Percentiles rank a stretch among this genome's conserved stretches.
These are phyloP conservation scores for Pampusana beccarii DNA, from an alignment of 2,113 vertebrate species.

Conservation along the genomic window DNA sequence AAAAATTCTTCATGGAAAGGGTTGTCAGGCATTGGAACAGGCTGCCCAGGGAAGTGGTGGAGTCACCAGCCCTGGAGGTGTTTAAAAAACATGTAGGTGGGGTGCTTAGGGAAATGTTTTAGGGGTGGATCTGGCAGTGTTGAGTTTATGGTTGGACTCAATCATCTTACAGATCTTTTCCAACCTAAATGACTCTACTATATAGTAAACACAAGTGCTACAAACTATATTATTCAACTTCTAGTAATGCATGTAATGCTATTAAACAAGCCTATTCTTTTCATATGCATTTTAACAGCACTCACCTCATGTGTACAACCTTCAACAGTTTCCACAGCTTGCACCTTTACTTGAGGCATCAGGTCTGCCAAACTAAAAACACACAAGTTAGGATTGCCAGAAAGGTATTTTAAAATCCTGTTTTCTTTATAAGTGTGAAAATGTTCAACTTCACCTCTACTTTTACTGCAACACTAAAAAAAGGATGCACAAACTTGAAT, in stretches of 20 bases:
- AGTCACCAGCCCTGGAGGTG: no score
- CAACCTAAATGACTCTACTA: no score
- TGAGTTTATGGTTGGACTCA: no score
- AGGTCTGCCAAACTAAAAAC: conserved; percentile 86
- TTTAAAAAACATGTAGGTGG: no score
- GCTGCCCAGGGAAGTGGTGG: no score
- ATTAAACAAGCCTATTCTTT: neutral
- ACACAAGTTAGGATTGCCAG: neutral
- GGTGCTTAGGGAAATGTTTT: no score
- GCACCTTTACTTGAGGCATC: conserved; percentile 94
- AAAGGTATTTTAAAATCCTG: neutral
- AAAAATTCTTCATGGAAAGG: no score
- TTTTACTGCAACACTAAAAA: neutral
- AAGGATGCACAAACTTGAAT: neutral
- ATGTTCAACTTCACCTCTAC: neutral
- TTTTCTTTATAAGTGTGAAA: neutral
- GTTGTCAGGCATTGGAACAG: no score
- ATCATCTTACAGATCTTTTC: no score
- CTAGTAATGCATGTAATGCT: neutral
- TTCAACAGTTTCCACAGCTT: conserved; percentile 93
- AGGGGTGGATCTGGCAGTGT: no score
- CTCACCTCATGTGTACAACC: conserved; percentile 96
- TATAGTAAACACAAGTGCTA: neutral
- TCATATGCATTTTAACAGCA: neutral
- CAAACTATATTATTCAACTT: neutral